Evolutionary conservation across 2,888 invertebrate species (phyloP).

Genomic region (Pterostichus madidus): DNA sequence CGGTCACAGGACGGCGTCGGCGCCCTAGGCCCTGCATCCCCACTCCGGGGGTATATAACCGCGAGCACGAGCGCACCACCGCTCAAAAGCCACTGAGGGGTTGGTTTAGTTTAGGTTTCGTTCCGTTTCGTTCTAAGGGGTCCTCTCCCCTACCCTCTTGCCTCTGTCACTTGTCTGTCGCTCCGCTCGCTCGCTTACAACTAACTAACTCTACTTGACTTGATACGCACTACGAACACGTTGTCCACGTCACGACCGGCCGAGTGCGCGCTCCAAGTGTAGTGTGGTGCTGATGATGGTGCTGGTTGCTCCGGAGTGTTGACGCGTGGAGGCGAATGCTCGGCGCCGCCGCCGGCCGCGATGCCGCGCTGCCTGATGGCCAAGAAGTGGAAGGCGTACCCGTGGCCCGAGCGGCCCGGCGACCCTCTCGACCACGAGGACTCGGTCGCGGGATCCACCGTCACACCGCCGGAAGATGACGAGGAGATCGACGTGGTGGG

Average conservation of each 20-base stretch:
- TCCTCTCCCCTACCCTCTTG: slow-evolving; percentile 76
- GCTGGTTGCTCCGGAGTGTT: slow-evolving; percentile 22
- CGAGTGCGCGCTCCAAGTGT: background rate
- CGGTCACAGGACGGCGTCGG: background rate
- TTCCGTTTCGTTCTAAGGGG: slow-evolving; percentile 73
- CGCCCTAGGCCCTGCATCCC: slow-evolving; percentile 17
- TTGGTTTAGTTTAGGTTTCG: slow-evolving; percentile 78
- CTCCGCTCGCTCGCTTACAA: slow-evolving; percentile 68
- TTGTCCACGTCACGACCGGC: background rate
- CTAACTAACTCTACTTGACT: slow-evolving; percentile 38
- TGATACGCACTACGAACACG: no score
- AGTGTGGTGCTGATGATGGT: slow-evolving; percentile 28
- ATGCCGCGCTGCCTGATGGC: slow-evolving; percentile 98
- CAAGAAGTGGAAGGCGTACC: slow-evolving; percentile 95
- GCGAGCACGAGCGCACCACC: slow-evolving; percentile 75
- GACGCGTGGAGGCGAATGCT: slow-evolving; percentile 26
- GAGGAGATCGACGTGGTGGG: slow-evolving; percentile 95
- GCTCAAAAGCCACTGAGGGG: slow-evolving; percentile 81
- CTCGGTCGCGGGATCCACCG: slow-evolving; percentile 69
- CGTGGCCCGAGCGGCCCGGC: slow-evolving; percentile 84
- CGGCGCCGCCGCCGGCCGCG: slow-evolving; percentile 88
- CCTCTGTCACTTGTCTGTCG: slow-evolving; percentile 76
- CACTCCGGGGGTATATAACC: slow-evolving; percentile 77
- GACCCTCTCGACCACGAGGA: slow-evolving; percentile 71
- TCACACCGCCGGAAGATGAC: slow-evolving; percentile 79